Evolutionary conservation across 2,888 invertebrate species (phyloP), one percentile per base, ranked within the genome.

Genomic region (Cryptus viduatorius): DNA sequence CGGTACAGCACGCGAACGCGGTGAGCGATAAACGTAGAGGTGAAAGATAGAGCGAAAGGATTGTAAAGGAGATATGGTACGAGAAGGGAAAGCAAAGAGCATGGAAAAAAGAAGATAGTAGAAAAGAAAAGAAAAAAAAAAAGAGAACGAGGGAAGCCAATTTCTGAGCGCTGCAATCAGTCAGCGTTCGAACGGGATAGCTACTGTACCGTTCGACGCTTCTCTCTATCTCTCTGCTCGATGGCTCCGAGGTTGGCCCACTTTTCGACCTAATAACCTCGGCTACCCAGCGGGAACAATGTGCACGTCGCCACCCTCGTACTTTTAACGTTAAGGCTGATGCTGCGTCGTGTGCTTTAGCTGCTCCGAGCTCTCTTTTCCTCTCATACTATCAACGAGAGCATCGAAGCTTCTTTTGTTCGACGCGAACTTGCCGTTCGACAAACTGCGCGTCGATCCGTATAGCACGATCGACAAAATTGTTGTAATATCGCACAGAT

Each of bases 191-290:
- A 81, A 84, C 24, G 16, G 50, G 48, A 10, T 42, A 61, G 46
- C 46, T 77, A 29, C 77, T 77, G 53, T 59, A 72, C 67, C 61
- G 56, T 68, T 48, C 67, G 10, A 24, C 37, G 24, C 24, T 24
- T 56, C 56, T 24, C 56, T 8, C 19, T 19, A 19, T 56, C 56
- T 14, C 31, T 64, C 44, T 85, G 87, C 82, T 82, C 83, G 71
- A 77, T 50, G 29, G 46, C 86, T 69, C 83, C 73, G 83, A 88
- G 89, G 89, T 89, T 91, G 90, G 89, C 90, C 91, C 90, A 91
- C 90, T 90, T 90, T 88, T 87, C 86, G 84, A 82, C 88, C 88
- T 90, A 91, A 92, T 91, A 91, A 91, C 88, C 88, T 89, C 82
- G 80, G 77, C 61, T 64, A 81, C 31, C 69, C 65, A 53, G 31